Conservation (phyloP, 2,888 invertebrate species). For the Lochmaea capreae region DNA sequence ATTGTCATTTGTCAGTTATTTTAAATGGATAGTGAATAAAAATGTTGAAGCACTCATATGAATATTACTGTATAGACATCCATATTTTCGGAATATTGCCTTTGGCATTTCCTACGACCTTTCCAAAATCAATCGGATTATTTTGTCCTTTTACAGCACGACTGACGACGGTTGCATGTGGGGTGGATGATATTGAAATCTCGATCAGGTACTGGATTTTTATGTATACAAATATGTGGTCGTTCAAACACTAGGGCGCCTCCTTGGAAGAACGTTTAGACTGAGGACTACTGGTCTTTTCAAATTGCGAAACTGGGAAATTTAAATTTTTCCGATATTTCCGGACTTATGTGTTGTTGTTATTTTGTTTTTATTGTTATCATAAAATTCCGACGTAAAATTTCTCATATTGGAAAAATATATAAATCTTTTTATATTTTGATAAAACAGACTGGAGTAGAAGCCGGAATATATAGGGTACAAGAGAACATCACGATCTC, state of each 20-base stretch:
- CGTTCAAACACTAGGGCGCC: conserved; percentile 3
- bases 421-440: no score
- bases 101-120: neutral
- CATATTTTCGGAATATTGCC: neutral
- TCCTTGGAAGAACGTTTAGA: neutral
- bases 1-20: no score
- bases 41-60: neutral
- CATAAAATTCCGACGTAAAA: neutral
- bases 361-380: neutral
- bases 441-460: no score
- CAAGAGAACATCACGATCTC: no score
- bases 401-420: neutral
- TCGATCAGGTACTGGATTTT: conserved; percentile 25
- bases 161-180: conserved; percentile 9
- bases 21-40: no score
- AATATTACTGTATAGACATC: neutral
- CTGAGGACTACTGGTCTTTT: conserved; percentile 1
- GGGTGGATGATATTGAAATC: conserved; percentile 27
- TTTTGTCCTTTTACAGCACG: conserved; percentile 37
- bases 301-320: conserved; percentile 7
- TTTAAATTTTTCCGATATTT: conserved; percentile 1
- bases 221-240: conserved; percentile 15
- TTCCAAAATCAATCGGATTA: conserved; percentile 44
- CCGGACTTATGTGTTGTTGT: neutral
- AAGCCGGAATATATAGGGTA: no score